Percentiles rank a stretch among this genome's conserved stretches.
Conservation (phyloP, 1,140 invertebrate species). For the Matsumurasca onukii region DNA sequence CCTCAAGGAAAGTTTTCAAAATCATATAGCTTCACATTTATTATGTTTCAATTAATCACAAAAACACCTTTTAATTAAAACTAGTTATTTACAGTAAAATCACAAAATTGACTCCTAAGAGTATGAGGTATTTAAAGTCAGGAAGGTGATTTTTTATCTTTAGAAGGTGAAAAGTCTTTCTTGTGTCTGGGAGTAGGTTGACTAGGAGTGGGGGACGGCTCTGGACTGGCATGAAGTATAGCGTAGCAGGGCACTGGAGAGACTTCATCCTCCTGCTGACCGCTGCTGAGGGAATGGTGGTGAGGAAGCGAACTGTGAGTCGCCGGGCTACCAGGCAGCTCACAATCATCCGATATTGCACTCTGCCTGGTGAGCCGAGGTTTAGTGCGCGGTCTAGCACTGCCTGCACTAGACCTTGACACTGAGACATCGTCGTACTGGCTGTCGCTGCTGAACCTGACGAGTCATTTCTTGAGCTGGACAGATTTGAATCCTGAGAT, state of each 20-base stretch:
- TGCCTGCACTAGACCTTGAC: slow-evolving; percentile 44
- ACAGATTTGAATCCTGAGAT: slow-evolving; percentile 86
- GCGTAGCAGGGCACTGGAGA: slow-evolving; percentile 38
- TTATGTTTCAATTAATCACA: no score
- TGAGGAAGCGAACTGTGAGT: slow-evolving; percentile 66
- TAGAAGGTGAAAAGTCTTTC: slow-evolving; percentile 28
- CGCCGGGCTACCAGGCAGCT: slow-evolving; percentile 45
- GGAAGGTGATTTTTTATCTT: slow-evolving; percentile 29
- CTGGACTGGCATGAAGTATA: slow-evolving; percentile 38
- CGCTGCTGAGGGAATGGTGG: slow-evolving; percentile 76
- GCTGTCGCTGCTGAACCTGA: slow-evolving; percentile 82
- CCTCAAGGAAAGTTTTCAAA: no score
- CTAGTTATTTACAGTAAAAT: neutral
- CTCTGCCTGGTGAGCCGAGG: slow-evolving; percentile 73
- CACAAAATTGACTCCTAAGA: neutral
- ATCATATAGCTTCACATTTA: no score
- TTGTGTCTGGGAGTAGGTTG: slow-evolving; percentile 25
- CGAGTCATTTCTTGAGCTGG: slow-evolving; percentile 81
- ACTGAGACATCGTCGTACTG: slow-evolving; percentile 77
- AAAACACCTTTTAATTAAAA: slow-evolving; percentile 1
- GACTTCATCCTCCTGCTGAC: slow-evolving; percentile 66
- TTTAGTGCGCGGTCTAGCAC: slow-evolving; percentile 50
- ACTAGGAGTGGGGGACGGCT: slow-evolving; percentile 39
- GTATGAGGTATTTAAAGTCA: slow-evolving; percentile 19
- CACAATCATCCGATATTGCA: slow-evolving; percentile 51